phyloP scores from a whole-genome alignment of 2,888 invertebrate genomes.

The Eristalis tenax region DNA sequence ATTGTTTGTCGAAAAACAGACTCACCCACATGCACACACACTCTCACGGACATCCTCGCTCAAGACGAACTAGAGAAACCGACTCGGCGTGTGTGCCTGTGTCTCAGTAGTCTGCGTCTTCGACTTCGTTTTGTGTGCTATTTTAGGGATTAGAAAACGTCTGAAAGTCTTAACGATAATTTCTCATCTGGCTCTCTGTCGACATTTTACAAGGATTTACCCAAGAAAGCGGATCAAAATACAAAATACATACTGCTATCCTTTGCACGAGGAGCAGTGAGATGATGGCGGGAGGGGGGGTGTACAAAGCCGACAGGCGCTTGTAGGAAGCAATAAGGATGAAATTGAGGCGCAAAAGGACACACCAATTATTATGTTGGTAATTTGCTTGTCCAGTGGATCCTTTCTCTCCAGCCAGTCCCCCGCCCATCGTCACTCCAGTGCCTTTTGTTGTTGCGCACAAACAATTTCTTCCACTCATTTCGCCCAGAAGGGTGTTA shows the following conservation, averaged over 20 bases:
- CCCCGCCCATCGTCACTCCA: background rate
- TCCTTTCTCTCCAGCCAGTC: background rate
- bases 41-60: too few relatives aligned
- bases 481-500: background rate
- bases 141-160: conserved; percentile 62
- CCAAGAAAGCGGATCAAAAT: conserved; percentile 21
- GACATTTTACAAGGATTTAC: conserved; percentile 33
- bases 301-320: background rate
- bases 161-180: conserved; percentile 62
- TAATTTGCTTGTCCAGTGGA: conserved; percentile 60
- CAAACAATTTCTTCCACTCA: background rate
- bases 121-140: conserved; percentile 26
- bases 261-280: too few relatives aligned
- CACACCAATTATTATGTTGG: conserved; percentile 61
- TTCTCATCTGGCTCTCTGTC: conserved; percentile 45
- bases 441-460: background rate
- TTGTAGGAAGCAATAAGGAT: conserved; percentile 34
- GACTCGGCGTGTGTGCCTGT: background rate
- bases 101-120: background rate
- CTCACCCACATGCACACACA: conserved; percentile 16
- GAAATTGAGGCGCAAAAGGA: conserved; percentile 54
- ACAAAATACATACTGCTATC: background rate
- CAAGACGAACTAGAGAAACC: background rate
- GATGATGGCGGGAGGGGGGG: conserved; percentile 19
- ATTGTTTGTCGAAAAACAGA: conserved; percentile 27